Conservation (phyloP, 92 coral and sea anemone species). For the Porites cylindrica region DNA sequence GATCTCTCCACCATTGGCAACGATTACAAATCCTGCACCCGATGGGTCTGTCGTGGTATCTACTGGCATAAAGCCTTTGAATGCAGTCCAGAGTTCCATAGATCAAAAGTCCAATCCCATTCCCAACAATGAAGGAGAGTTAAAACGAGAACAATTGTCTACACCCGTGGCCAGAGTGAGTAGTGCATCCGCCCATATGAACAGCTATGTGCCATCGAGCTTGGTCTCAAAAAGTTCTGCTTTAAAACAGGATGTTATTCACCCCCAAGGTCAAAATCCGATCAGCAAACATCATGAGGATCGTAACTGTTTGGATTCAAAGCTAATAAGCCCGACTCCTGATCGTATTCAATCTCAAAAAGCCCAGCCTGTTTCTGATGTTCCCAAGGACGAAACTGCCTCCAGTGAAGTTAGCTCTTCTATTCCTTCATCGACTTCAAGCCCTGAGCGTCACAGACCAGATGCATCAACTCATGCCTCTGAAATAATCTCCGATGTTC, state of each 20-base stretch:
- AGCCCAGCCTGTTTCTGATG: neutral
- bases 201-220: neutral
- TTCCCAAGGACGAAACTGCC: neutral
- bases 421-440: slow-evolving; percentile 9
- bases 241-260: neutral
- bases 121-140: neutral
- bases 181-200: neutral
- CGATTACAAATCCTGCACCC: slow-evolving; percentile 6
- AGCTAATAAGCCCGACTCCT: neutral
- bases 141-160: neutral
- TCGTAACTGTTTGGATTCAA: neutral
- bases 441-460: neutral
- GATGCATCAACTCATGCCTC: slow-evolving; percentile 5
- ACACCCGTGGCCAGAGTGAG: neutral
- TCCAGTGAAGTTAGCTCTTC: slow-evolving; percentile 22
- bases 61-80: neutral
- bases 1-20: slow-evolving; percentile 17
- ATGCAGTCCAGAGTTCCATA: neutral
- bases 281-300: neutral
- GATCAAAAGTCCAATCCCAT: neutral
- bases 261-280: neutral
- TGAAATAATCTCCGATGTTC: slow-evolving; percentile 18
- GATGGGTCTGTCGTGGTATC: slow-evolving; percentile 4
- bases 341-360: neutral
- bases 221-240: neutral